phyloP scores from a whole-genome alignment of 1,140 invertebrate genomes.

The Calosoma granatense region DNA sequence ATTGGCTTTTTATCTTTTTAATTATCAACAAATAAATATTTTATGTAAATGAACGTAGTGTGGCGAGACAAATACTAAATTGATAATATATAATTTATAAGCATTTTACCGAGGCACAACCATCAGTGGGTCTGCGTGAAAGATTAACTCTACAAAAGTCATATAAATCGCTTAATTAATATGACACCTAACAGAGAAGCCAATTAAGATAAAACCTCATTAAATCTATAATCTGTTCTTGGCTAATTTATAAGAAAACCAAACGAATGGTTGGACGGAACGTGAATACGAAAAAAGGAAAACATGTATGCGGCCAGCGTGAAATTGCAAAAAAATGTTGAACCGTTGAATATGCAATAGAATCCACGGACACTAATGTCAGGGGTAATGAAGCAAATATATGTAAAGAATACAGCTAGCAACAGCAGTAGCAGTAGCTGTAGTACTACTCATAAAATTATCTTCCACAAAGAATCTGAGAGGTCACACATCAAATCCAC shows the following conservation, averaged over 20 bases:
- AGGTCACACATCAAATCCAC: too few species aligned
- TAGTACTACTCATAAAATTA: background rate
- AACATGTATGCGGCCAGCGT: background rate
- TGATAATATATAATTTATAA: too few species aligned
- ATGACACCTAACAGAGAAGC: background rate
- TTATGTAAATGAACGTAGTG: too few species aligned
- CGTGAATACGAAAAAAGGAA: background rate
- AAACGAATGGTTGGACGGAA: background rate
- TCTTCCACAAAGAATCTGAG: too few species aligned
- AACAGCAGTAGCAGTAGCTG: too few species aligned
- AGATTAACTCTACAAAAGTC: background rate
- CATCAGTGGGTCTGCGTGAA: too few species aligned
- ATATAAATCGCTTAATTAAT: conserved; percentile 7
- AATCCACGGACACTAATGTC: background rate
- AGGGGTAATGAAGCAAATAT: background rate
- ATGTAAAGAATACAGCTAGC: too few species aligned
- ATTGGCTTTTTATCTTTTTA: too few species aligned
- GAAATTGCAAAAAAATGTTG: background rate
- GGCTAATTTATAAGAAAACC: conserved; percentile 2
- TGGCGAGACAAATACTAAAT: too few species aligned
- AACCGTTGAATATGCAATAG: background rate
- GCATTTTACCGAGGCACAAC: too few species aligned
- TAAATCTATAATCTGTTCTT: conserved; percentile 8
- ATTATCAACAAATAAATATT: too few species aligned
- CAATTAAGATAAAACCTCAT: conserved; percentile 8